Base-by-base conservation (phyloP, 1,140 invertebrate genomes). In the Drosophila ercepeae region DNA sequence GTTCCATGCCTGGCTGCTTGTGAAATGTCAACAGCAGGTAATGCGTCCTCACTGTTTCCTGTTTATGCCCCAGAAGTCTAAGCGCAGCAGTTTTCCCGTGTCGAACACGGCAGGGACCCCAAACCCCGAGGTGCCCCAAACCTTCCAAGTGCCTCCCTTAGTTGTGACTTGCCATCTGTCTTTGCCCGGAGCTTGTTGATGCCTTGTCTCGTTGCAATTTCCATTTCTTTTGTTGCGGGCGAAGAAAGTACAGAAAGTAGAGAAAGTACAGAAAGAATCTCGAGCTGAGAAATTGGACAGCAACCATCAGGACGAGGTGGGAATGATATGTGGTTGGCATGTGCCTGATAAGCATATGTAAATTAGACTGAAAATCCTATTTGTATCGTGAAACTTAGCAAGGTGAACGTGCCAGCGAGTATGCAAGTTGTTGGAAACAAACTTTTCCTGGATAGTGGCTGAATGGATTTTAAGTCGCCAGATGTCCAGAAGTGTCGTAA, bases 21-120 rank as follows among this genome's bases (percentile, higher is more conserved):
- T 60, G 59, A 68, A 86, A 84, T 86, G 79, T 86, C 79, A 84
- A 84, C 81, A 79, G 72, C 75, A 84, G 79, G 76, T 79, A 86
- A 86, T 84, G 65, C 70, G 71, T 72, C 53, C 71, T 79, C 41
- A 76, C 61, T 61, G 55, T 49, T 68, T 86, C 64, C 81, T 79
- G 60, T 49, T 63, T 54, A 54, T 61, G 51, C 51, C 74, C 39
- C 64, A 52, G 34, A 71, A 52, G 48, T 48, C 21, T 70, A 18
- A 16, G 39, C 39, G 39, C 14, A 42, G 16, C 36, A 39, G 36
- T 39, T 46, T 42, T 42, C n/a, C 27, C 29, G n/a, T n/a, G n/a
- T n/a, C n/a, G n/a, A n/a, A n/a, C n/a, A n/a, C n/a, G n/a, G n/a
- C 8, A 23, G 72, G 67, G 57, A n/a, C 32, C 8, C 21, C n/a